Conservation (phyloP, 2,797 vertebrate species). For the Melanotaenia maccullochi region DNA sequence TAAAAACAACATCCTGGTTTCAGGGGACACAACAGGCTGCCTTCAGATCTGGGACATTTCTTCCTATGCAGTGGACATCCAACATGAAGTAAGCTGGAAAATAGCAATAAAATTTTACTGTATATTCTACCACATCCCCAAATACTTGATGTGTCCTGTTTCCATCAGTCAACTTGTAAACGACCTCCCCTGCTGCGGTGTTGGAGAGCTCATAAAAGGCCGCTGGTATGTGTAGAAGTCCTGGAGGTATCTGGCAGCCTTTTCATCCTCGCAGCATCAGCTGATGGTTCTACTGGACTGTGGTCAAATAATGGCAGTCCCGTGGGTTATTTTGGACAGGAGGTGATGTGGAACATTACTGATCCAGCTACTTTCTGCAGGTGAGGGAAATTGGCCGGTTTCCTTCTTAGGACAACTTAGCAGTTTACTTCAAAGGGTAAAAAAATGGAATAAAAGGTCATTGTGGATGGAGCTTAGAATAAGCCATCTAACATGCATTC, state of each 20-base stretch:
- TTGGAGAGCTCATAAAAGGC: conserved; percentile 65
- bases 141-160: background rate
- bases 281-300: conserved; percentile 62
- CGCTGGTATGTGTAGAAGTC: conserved; percentile 58
- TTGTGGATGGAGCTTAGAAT: background rate
- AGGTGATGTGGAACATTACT: conserved; percentile 61
- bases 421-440: too few species aligned
- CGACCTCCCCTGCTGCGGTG: conserved; percentile 55
- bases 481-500: background rate
- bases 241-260: conserved; percentile 49
- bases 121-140: background rate
- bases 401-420: background rate
- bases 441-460: background rate
- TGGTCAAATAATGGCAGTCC: conserved; percentile 64
- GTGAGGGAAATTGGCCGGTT: conserved; percentile 22
- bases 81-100: conserved; percentile 43
- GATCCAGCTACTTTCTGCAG: conserved; percentile 53
- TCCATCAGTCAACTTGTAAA: conserved; percentile 40
- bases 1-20: conserved; percentile 75
- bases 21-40: conserved; percentile 73
- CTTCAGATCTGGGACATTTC: conserved; percentile 79
- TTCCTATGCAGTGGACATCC: conserved; percentile 51
- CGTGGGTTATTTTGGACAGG: conserved; percentile 71
- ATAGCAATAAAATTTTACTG: background rate
- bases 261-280: conserved; percentile 63